A percentile compares a stretch with the other conserved stretches of the same genome.
phyloP scores from a whole-genome alignment of 2,888 invertebrate genomes.

The Agrilus biguttatus region DNA sequence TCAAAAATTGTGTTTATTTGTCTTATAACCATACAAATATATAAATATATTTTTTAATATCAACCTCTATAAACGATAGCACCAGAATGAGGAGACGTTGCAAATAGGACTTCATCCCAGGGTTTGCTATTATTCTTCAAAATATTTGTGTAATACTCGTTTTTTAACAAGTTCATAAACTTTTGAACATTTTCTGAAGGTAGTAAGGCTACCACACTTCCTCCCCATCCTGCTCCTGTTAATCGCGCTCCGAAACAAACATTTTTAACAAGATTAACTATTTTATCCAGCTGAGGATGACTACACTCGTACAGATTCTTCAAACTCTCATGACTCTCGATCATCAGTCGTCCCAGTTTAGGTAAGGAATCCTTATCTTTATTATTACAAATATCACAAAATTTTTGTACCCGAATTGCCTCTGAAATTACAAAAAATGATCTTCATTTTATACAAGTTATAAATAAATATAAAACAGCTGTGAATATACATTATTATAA shows the following conservation, averaged over 20 bases:
- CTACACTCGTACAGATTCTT: conserved; percentile 84
- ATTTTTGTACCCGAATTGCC: conserved; percentile 68
- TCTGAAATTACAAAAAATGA: conserved; percentile 40
- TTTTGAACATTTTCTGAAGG: conserved; percentile 45
- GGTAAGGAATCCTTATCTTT: conserved; percentile 31
- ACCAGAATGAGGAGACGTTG: conserved; percentile 56
- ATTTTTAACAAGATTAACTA: conserved; percentile 60
- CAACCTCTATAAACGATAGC: conserved; percentile 39
- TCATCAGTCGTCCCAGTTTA: conserved; percentile 70
- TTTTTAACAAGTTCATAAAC: conserved; percentile 54
- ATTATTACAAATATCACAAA: conserved; percentile 47
- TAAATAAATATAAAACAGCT: too few species aligned
- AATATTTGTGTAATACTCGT: conserved; percentile 49
- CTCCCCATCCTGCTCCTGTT: conserved; percentile 97
- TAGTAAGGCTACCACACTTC: conserved; percentile 82
- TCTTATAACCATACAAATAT: too few species aligned
- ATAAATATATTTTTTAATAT: background rate
- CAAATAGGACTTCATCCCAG: conserved; percentile 48
- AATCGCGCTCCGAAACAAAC: conserved; percentile 63
- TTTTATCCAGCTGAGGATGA: conserved; percentile 67
- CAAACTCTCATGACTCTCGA: conserved; percentile 76
- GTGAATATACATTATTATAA: too few species aligned
- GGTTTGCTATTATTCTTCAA: conserved; percentile 34
- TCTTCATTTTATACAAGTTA: too few species aligned
- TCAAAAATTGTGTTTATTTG: too few species aligned